A percentile compares a stretch with the other conserved stretches of the same genome.
Conservation (phyloP, 1,140 invertebrate genomes). For the Pseudomyrmex gracilis region DNA sequence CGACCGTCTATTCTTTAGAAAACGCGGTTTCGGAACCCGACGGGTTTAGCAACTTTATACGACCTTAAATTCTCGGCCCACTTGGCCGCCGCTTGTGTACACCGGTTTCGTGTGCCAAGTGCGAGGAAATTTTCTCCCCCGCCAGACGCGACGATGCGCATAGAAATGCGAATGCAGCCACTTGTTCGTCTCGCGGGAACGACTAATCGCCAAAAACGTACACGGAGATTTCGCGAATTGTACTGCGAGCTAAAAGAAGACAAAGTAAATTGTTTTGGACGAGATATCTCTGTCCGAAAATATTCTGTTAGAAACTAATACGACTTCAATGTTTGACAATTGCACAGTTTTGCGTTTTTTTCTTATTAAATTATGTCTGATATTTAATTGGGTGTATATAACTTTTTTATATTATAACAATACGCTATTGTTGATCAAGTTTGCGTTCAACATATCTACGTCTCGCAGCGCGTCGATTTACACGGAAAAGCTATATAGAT, state of each 20-base stretch:
- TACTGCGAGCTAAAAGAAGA: slow-evolving; percentile 10
- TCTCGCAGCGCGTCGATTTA: not conserved
- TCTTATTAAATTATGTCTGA: not conserved
- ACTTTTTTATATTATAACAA: not conserved
- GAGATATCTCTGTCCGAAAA: not conserved
- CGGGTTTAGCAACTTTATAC: slow-evolving; percentile 65
- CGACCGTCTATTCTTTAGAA: slow-evolving; percentile 63
- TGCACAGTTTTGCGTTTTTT: too few species aligned
- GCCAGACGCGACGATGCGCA: slow-evolving; percentile 39
- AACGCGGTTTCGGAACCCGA: slow-evolving; percentile 46
- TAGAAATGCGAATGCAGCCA: slow-evolving; percentile 34
- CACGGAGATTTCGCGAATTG: slow-evolving; percentile 6
- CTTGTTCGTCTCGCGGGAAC: slow-evolving; percentile 20
- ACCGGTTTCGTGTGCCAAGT: slow-evolving; percentile 51
- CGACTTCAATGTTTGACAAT: not conserved
- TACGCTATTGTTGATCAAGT: not conserved
- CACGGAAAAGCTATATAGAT: not conserved
- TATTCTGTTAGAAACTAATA: not conserved
- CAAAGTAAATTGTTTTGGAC: not conserved
- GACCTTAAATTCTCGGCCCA: slow-evolving; percentile 68
- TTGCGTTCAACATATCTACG: not conserved
- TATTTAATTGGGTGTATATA: not conserved
- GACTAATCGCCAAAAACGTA: slow-evolving; percentile 26
- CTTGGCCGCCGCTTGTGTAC: slow-evolving; percentile 51
- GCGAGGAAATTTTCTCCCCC: slow-evolving; percentile 25